Base-by-base conservation (phyloP, 2,113 vertebrate species). In the Ivindomyrus marchei region DNA sequence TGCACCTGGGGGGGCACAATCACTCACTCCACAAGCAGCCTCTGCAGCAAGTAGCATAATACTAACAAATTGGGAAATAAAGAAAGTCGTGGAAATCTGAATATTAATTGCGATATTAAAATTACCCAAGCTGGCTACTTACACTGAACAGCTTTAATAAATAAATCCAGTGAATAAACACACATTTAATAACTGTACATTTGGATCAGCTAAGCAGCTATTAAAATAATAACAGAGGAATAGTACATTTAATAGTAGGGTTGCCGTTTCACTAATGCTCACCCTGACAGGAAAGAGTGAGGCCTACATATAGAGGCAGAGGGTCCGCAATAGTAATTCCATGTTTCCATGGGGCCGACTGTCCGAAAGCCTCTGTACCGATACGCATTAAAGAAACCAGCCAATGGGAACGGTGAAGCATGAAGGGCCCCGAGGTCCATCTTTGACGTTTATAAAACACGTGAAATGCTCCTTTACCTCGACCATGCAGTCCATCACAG, bases 1-100 rank as follows among this genome's bases (percentile, higher is more conserved):
- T 97, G 92, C 98, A 99, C 93, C 98, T 99, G 92, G 2, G n/a
- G 45, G 11, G 24, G 11, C 36, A 80, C 46, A 56, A 15, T 19
- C 1, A 15, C n/a, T 87, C 45, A n/a, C 21, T 49, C 24, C 19
- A 85, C 5, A 49, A 39, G 45, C 87, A 88, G 19, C 58, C 58
- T 50, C 66, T 21, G 15, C 9, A 84, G 27, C 46, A 85, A 66
- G n/a, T 52, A 70, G 39, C 83, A 85, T 13, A 66, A 46, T 53
- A 11, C 36, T 77, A 39, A 39, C 1, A 15, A 39, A 42, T 0
- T 13, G 62, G 62, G 27, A 66, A 31, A 70, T 31, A 70, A 15
- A 80, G 36, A 80, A 42, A 39, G 74, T 19, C 36, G 1, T 13
- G 3, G 39, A 39, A 85, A 85, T 85, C 46, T 85, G 80, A 85